Conservation (phyloP, 2,888 invertebrate species). For the Tholera decimalis region DNA sequence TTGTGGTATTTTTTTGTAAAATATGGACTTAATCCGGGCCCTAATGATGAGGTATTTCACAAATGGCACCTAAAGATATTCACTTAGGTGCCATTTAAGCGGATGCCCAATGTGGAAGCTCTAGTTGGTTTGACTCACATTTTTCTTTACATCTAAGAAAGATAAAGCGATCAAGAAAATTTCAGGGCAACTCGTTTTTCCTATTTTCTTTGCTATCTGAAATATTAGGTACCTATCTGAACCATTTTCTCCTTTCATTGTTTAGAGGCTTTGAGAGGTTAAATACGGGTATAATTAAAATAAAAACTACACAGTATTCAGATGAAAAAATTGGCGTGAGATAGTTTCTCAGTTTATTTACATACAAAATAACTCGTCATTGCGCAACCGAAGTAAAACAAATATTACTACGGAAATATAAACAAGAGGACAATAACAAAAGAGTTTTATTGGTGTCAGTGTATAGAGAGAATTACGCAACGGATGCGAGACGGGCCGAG, state of each 20-base stretch:
- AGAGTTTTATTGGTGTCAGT: slow-evolving; percentile 53
- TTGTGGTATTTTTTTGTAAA: too few species aligned
- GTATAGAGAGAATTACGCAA: slow-evolving; percentile 72
- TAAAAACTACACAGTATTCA: slow-evolving; percentile 13
- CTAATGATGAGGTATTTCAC: too few species aligned
- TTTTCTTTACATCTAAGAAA: too few species aligned
- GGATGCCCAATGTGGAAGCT: too few species aligned
- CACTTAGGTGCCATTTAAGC: too few species aligned
- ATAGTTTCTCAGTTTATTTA: slow-evolving; percentile 46
- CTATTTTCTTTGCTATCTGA: too few species aligned
- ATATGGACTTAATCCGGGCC: too few species aligned
- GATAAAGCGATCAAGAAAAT: too few species aligned
- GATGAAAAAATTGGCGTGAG: slow-evolving; percentile 32
- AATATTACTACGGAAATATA: slow-evolving; percentile 59
- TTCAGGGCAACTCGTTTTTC: too few species aligned
- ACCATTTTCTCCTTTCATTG: slow-evolving; percentile 29
- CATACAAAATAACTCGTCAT: slow-evolving; percentile 35
- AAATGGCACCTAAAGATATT: too few species aligned
- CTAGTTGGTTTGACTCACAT: too few species aligned
- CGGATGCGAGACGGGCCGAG: slow-evolving; percentile 67
- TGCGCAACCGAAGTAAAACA: slow-evolving; percentile 50
- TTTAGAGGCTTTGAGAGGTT: slow-evolving; percentile 16
- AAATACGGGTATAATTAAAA: not conserved
- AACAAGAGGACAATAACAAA: slow-evolving; percentile 59
- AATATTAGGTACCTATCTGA: too few species aligned